Percentiles rank a stretch among this genome's conserved stretches.
These are phyloP conservation scores for Pachyramphus minor DNA, from an alignment of 2,113 vertebrate genomes.

Conservation along the genomic window DNA sequence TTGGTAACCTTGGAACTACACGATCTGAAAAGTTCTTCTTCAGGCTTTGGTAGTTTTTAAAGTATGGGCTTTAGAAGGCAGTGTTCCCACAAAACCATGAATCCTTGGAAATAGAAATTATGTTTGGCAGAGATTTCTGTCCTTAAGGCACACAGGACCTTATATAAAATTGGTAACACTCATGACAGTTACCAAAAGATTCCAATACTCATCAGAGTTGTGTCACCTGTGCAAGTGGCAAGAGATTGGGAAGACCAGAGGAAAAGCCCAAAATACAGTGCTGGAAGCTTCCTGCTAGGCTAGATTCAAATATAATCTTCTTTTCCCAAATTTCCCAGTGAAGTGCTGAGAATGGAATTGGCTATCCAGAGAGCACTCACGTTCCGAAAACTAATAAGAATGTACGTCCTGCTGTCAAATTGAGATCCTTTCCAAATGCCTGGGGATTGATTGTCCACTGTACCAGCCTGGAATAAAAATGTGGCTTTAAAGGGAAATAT, in stretches of 20 bases:
- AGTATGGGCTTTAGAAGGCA: not conserved
- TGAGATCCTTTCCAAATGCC: not conserved
- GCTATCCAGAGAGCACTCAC: not conserved
- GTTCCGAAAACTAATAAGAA: not conserved
- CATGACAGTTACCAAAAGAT: not conserved
- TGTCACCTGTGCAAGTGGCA: not conserved
- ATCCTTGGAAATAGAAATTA: not conserved
- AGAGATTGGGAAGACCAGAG: not conserved
- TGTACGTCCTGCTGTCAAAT: not conserved
- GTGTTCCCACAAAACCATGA: not conserved
- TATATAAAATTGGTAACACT: not conserved
- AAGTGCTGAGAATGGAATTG: conserved; percentile 9
- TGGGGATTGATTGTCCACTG: not conserved
- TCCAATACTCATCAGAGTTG: not conserved
- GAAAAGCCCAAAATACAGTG: not conserved
- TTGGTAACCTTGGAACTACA: not conserved
- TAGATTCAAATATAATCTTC: not conserved
- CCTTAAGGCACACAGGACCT: not conserved
- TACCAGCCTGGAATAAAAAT: not conserved
- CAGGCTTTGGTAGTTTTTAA: not conserved
- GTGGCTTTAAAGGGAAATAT: not conserved
- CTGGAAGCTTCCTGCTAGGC: not conserved
- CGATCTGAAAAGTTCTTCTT: not conserved
- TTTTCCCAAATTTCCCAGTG: not conserved
- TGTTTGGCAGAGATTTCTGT: not conserved